These are phyloP conservation scores for Drosophila ficusphila DNA, from an alignment of 1,140 invertebrate genomes.

Conservation along the genomic window DNA sequence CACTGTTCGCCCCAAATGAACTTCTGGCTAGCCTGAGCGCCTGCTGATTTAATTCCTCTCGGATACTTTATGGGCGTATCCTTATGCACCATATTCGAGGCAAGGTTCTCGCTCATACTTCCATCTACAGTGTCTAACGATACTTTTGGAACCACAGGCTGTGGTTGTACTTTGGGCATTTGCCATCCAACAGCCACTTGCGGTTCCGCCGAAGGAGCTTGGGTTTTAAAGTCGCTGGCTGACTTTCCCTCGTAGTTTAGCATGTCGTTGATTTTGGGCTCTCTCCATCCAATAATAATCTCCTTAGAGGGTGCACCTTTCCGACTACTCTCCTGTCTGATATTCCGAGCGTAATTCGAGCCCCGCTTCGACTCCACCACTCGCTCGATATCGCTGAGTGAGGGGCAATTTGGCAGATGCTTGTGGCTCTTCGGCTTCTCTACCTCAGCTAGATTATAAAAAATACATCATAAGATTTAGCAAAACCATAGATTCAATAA, in stretches of 20 bases:
- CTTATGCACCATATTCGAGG: conserved; percentile 67
- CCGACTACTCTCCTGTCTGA: conserved; percentile 22
- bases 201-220: conserved; percentile 56
- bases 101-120: conserved; percentile 61
- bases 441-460: conserved; percentile 33
- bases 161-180: conserved; percentile 7
- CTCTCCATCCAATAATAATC: conserved; percentile 66
- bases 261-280: conserved; percentile 75
- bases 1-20: conserved; percentile 75
- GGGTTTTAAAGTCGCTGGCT: conserved; percentile 30
- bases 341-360: conserved; percentile 66
- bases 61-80: conserved; percentile 72
- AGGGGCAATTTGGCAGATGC: conserved; percentile 64
- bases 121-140: conserved; percentile 78
- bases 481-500: not conserved
- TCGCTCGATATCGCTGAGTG: conserved; percentile 74
- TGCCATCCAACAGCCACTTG: conserved; percentile 74
- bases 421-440: conserved; percentile 35
- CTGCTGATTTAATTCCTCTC: not conserved
- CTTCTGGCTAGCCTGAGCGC: conserved; percentile 56
- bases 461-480: not conserved
- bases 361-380: conserved; percentile 65
- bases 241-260: conserved; percentile 67
- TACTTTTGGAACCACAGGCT: conserved; percentile 55
- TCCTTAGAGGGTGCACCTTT: conserved; percentile 52